These are phyloP conservation scores for Datnioides undecimradiatus DNA, from an alignment of 2,113 vertebrate species.

Conservation along the genomic window DNA sequence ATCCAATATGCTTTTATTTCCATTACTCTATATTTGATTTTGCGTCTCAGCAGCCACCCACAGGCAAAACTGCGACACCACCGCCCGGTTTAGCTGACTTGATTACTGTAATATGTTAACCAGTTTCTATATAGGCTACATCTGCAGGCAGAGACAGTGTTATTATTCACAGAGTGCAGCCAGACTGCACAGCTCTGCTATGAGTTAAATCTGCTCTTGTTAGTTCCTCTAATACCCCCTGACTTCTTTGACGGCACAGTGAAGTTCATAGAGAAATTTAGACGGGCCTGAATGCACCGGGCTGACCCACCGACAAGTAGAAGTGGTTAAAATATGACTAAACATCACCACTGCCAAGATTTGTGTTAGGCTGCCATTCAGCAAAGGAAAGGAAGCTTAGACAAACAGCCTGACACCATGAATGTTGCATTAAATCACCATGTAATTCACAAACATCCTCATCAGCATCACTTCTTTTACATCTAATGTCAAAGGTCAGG, in stretches of 20 bases:
- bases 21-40: slow-evolving; percentile 77
- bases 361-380: background rate
- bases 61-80: slow-evolving; percentile 43
- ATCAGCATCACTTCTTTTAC: too few relatives aligned
- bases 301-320: background rate
- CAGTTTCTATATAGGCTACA: slow-evolving; percentile 38
- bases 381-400: background rate
- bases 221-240: background rate
- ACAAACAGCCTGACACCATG: background rate
- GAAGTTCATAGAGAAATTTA: slow-evolving; percentile 14
- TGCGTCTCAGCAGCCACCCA: slow-evolving; percentile 69
- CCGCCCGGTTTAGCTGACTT: slow-evolving; percentile 52
- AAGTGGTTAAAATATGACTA: background rate
- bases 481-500: background rate
- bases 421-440: too few relatives aligned
- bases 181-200: slow-evolving; percentile 5
- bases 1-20: slow-evolving; percentile 73
- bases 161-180: slow-evolving; percentile 49
- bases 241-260: slow-evolving; percentile 8
- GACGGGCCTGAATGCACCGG: background rate
- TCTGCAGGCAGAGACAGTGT: slow-evolving; percentile 32
- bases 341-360: background rate
- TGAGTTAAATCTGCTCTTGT: slow-evolving; percentile 18
- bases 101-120: slow-evolving; percentile 70
- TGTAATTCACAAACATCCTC: too few relatives aligned